A percentile compares a stretch with the other conserved stretches of the same genome.
These are phyloP conservation scores for Drosophila sturtevanti DNA, from an alignment of 1,140 invertebrate genomes.

Conservation along the genomic window DNA sequence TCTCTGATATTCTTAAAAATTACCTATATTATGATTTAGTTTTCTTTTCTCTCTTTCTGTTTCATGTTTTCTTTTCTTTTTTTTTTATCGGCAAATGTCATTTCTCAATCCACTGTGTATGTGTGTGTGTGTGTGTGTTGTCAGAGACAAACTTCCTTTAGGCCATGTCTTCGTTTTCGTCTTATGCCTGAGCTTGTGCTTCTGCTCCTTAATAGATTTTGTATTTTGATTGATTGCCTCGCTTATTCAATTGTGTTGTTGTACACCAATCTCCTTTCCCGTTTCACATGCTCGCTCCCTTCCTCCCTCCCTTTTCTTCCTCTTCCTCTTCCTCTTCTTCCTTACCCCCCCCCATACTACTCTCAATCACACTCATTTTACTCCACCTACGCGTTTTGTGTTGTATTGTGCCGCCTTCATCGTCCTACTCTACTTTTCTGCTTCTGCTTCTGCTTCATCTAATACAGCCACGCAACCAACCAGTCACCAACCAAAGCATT, in stretches of 20 bases:
- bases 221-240: conserved; percentile 81
- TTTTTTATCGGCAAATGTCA: neutral
- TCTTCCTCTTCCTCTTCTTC: neutral
- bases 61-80: neutral
- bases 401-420: no score
- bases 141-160: conserved; percentile 40
- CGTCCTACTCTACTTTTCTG: neutral
- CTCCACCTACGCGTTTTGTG: neutral
- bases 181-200: conserved; percentile 1
- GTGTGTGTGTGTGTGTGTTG: no score
- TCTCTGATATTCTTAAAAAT: neutral
- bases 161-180: conserved; percentile 40
- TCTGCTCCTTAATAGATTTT: conserved; percentile 72
- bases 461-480: conserved; percentile 32
- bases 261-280: conserved; percentile 3
- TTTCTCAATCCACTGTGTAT: conserved; percentile 3
- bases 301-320: neutral
- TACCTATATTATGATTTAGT: neutral
- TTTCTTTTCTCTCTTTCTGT: no score
- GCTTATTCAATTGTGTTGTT: conserved; percentile 77
- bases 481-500: conserved; percentile 16
- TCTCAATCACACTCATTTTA: neutral
- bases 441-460: conserved; percentile 7
- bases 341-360: neutral
- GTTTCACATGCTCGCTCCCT: no score